Evolutionary conservation across 2,888 invertebrate genomes (phyloP).

Genomic region (Mesorhabditis spiculigera): DNA sequence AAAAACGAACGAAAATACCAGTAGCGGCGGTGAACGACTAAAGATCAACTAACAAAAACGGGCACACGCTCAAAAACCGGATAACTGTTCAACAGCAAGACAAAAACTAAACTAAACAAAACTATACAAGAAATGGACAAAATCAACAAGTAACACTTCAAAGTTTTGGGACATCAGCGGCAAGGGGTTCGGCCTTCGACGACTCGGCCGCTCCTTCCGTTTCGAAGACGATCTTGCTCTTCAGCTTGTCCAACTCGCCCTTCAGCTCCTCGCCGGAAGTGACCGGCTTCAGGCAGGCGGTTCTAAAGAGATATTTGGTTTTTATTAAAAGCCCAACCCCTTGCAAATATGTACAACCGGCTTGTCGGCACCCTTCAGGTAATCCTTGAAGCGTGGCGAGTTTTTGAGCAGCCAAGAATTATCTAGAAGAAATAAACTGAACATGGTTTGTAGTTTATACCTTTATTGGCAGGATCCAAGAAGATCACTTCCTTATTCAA

Average conservation of each 20-base stretch:
- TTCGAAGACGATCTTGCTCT: not conserved
- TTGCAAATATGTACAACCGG: slow-evolving; percentile 27
- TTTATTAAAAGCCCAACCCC: slow-evolving; percentile 18
- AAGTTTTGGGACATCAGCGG: too few relatives aligned
- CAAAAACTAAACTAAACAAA: too few relatives aligned
- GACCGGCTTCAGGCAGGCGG: slow-evolving; percentile 17
- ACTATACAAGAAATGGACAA: too few relatives aligned
- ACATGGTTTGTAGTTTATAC: not conserved
- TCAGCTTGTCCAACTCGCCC: slow-evolving; percentile 11
- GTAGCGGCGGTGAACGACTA: too few relatives aligned
- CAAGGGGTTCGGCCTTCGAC: too few relatives aligned
- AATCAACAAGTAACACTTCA: too few relatives aligned
- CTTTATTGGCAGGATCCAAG: not conserved
- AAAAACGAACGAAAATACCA: too few relatives aligned
- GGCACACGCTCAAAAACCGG: too few relatives aligned
- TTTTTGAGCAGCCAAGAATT: not conserved
- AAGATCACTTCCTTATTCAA: slow-evolving; percentile 1
- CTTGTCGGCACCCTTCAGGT: slow-evolving; percentile 15
- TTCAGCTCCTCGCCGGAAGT: slow-evolving; percentile 16
- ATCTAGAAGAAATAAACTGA: not conserved
- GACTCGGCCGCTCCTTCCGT: too few relatives aligned
- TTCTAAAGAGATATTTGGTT: not conserved
- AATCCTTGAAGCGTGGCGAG: slow-evolving; percentile 14
- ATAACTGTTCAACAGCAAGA: too few relatives aligned
- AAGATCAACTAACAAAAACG: too few relatives aligned